Base-by-base conservation (phyloP, 92 coral and sea anemone species). In the Palythoa caribaeorum region DNA sequence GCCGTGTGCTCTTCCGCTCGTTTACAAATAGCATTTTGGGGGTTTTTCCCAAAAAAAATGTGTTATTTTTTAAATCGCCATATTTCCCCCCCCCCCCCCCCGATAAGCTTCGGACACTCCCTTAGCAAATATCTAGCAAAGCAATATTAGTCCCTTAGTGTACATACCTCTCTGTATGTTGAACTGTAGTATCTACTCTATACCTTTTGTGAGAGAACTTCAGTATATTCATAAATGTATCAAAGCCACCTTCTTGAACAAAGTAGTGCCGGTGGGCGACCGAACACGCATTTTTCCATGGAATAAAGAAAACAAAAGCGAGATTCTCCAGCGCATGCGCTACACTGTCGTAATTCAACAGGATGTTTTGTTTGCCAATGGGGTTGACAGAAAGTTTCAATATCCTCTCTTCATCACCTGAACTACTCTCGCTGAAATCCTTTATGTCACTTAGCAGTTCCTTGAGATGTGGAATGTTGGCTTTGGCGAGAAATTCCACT, bases 201-300 rank as follows among this genome's bases (percentile, higher is more conserved):
- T 87, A 92, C 69, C 93, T 63, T 35, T 74, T 80, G 78, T 83
- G 88, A 9, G 95, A 88, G 77, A 90, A 92, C 80, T 74, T 87
- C 52, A 95, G 87, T 4, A 95, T 92, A 51, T 88, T 91, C 89
- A 95, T 72, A 40, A 95, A 93, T 0, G 93, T 87, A 83, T 90
- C 94, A 92, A 95, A 95, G 39, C 89, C 94, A 36, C 98, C 98
- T 78, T 92, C 92, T 83, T 95, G 98, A 6, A 93, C 98, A 89
- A 95, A 95, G 78, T 91, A 95, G 80, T 95, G 98, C 50, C 98
- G 87, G 39, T 95, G 93, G 9, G 94, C 96, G 20, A 91, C 90
- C 1, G 98, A 91, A 11, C 57, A 83, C 20, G 91, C 86, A 57
- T 85, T 88, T 71, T 95, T 95, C 98, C 98, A 95, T 1, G 98